A percentile compares a stretch with the other conserved stretches of the same genome.
These are phyloP conservation scores for Tuta absoluta DNA, from an alignment of 2,888 invertebrate genomes.

Conservation along the genomic window DNA sequence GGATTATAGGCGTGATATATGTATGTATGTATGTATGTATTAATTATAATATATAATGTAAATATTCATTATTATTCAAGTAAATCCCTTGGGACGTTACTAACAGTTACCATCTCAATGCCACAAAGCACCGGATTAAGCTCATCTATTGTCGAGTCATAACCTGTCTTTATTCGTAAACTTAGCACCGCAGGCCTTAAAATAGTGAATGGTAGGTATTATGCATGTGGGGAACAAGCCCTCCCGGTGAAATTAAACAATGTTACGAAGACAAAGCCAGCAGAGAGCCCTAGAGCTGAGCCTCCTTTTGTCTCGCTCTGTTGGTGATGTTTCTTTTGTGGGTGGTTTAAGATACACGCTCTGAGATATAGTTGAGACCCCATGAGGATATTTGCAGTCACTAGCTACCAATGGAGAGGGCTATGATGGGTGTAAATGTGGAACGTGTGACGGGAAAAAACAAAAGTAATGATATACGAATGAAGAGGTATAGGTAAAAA, in stretches of 20 bases:
- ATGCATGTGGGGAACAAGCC: slow-evolving; percentile 17
- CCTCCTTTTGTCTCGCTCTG: slow-evolving; percentile 64
- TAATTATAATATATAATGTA: too few species aligned
- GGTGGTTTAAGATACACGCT: slow-evolving; percentile 35
- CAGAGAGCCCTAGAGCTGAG: slow-evolving; percentile 61
- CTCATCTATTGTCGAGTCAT: slow-evolving; percentile 4
- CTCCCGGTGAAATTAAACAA: slow-evolving; percentile 57
- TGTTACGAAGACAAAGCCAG: slow-evolving; percentile 70
- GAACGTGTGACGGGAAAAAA: too few species aligned
- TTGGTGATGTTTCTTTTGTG: slow-evolving; percentile 59
- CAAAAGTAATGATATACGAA: too few species aligned
- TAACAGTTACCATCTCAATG: neutral
- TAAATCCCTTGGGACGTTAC: too few species aligned
- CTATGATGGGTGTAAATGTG: too few species aligned
- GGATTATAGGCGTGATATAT: too few species aligned
- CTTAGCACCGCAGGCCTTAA: slow-evolving; percentile 5
- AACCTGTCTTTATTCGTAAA: slow-evolving; percentile 15
- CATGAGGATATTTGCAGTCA: too few species aligned
- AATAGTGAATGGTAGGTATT: slow-evolving; percentile 15
- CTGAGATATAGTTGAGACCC: neutral
- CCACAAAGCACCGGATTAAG: neutral
- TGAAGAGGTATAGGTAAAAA: too few species aligned
- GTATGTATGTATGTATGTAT: too few species aligned
- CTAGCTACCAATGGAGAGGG: too few species aligned
- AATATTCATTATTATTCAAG: too few species aligned